These are phyloP conservation scores for Cryptotermes secundus DNA, from an alignment of 1,140 invertebrate species.

Conservation along the genomic window DNA sequence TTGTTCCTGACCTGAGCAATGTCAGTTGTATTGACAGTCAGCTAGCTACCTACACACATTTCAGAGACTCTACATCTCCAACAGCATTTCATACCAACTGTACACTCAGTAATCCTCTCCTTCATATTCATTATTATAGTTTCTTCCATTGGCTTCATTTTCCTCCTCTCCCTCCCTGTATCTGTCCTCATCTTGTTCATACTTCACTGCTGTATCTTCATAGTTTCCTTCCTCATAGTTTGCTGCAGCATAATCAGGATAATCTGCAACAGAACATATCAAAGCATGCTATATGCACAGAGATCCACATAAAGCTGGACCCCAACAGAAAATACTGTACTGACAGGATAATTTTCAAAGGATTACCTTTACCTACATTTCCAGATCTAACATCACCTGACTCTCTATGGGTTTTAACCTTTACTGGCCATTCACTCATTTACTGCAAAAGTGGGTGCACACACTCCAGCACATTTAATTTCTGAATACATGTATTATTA, in stretches of 20 bases:
- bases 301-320: background rate
- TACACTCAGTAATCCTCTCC: constrained; percentile 29
- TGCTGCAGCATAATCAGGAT: constrained; percentile 59
- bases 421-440: no score
- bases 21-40: no score
- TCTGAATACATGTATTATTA: no score
- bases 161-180: constrained; percentile 29
- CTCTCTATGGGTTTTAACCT: no score
- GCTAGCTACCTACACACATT: no score
- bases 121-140: constrained; percentile 30
- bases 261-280: constrained; percentile 51
- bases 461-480: no score
- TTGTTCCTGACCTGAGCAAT: no score
- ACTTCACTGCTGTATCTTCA: constrained; percentile 61
- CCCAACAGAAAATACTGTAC: constrained; percentile 34
- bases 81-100: background rate
- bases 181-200: constrained; percentile 58
- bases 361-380: no score
- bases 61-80: no score
- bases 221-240: constrained; percentile 51
- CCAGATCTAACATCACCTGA: no score
- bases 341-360: constrained; percentile 26
- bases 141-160: constrained; percentile 28
- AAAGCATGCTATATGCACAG: no score
- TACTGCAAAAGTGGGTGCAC: no score